Conservation (phyloP, 2,113 vertebrate species). For the Pogona vitticeps region DNA sequence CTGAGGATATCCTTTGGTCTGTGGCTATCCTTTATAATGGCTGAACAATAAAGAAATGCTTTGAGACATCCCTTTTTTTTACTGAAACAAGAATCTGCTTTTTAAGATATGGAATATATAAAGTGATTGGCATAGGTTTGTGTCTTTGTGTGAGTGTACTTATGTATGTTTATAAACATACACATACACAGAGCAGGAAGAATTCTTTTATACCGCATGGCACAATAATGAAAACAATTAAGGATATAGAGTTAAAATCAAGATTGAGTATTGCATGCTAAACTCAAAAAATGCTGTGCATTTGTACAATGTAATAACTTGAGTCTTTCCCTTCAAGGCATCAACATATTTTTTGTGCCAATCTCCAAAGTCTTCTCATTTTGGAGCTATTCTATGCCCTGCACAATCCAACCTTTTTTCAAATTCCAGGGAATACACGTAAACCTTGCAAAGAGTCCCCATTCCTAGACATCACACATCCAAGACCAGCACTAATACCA, state of each 20-base stretch:
- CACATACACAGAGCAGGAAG: background rate
- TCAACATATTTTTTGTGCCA: background rate
- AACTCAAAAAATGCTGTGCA: background rate
- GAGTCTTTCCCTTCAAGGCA: conserved; percentile 5
- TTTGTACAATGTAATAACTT: conserved; percentile 2
- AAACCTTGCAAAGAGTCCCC: background rate
- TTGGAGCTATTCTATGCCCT: background rate
- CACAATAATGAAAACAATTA: conserved; percentile 5
- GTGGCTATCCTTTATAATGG: no score
- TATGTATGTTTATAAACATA: background rate
- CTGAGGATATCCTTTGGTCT: no score
- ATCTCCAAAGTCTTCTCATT: background rate
- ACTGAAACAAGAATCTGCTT: background rate
- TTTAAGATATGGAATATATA: background rate
- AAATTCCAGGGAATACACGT: background rate
- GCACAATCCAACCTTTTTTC: background rate
- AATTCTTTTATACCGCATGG: background rate
- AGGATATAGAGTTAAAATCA: background rate
- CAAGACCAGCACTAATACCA: background rate
- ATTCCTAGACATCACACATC: background rate
- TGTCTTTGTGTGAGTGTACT: background rate
- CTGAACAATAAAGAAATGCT: background rate
- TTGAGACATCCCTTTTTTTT: background rate
- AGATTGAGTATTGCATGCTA: background rate
- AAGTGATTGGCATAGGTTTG: background rate